phyloP scores from a whole-genome alignment of 2,888 invertebrate genomes.

The Colostygia pectinataria region DNA sequence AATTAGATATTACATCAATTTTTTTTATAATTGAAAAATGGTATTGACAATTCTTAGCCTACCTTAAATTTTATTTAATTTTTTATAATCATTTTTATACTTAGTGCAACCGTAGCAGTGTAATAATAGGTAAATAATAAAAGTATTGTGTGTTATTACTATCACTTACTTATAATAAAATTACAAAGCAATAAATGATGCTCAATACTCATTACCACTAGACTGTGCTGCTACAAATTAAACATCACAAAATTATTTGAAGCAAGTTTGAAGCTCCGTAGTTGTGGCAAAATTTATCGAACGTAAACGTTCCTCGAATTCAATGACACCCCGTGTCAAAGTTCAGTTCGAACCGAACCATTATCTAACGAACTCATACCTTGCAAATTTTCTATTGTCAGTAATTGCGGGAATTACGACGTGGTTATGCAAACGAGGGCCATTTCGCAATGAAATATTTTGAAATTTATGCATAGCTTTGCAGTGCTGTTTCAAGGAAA shows the following conservation, averaged over 20 bases:
- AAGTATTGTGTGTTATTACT: too few species aligned
- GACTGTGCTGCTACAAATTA: too few species aligned
- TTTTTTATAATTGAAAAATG: too few species aligned
- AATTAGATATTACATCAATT: too few species aligned
- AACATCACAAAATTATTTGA: neutral
- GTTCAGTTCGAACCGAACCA: slow-evolving; percentile 55
- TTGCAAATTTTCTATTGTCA: slow-evolving; percentile 38
- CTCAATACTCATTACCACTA: too few species aligned
- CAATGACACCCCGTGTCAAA: slow-evolving; percentile 35
- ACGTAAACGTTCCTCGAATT: slow-evolving; percentile 19
- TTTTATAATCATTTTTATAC: too few species aligned
- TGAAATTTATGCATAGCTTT: slow-evolving; percentile 20
- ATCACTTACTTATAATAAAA: too few species aligned
- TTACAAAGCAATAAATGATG: too few species aligned
- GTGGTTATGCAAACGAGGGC: slow-evolving; percentile 23
- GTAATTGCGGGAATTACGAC: slow-evolving; percentile 43
- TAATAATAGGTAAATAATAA: too few species aligned
- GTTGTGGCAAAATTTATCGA: slow-evolving; percentile 13
- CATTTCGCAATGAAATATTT: slow-evolving; percentile 21
- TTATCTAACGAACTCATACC: slow-evolving; percentile 45
- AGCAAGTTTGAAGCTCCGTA: neutral
- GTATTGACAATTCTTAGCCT: too few species aligned
- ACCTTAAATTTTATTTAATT: too few species aligned
- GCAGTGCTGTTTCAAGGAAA: slow-evolving; percentile 10
- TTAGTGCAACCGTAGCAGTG: too few species aligned